Base-by-base conservation (phyloP, 2,113 vertebrate genomes). In the Indicator indicator region DNA sequence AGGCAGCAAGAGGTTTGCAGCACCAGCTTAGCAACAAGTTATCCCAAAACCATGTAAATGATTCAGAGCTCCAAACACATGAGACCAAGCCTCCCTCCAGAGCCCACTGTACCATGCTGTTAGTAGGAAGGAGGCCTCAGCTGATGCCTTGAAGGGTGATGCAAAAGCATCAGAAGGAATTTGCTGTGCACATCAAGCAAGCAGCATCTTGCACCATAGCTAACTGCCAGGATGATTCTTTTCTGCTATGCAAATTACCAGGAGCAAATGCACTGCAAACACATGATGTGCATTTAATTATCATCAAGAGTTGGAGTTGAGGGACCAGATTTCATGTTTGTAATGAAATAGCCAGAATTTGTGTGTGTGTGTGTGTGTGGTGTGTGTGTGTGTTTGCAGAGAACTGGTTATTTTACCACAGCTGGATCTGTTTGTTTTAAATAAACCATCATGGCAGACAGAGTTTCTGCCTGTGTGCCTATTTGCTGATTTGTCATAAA, bases 191-290 rank as follows among this genome's bases (percentile, higher is more conserved):
- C 38, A 24, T 90, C 92, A 96, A 93, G 79, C 65, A 88, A 90
- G 10, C 42, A 87, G 58, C 48, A 18, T 9, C 9, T 76, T 86
- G 82, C 83, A 91, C 82, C 54, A 16, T 84, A 91, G 87, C 91
- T 96, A 96, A 97, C 97, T 96, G 95, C 88, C 68, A 86, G 92
- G 83, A 88, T 96, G 94, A 97, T 98, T 96, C 94, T 96, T 97
- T 96, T 95, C 85, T 86, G 67, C 88, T 80, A 65, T 95, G 92
- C 68, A 97, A 96, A 96, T 96, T 89, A 95, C 80, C 91, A 78
- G 95, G 73, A 95, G 84, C 82, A 93, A 92, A 96, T 95, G 90
- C 68, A 86, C 85, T 67, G 48, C 84, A 28, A 52, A 81, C 79
- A 77, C 36, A 82, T 84, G 79, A 86, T 63, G 42, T 95, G 78